Base-by-base conservation (phyloP, 2,888 invertebrate species). In the Lochmaea capreae region DNA sequence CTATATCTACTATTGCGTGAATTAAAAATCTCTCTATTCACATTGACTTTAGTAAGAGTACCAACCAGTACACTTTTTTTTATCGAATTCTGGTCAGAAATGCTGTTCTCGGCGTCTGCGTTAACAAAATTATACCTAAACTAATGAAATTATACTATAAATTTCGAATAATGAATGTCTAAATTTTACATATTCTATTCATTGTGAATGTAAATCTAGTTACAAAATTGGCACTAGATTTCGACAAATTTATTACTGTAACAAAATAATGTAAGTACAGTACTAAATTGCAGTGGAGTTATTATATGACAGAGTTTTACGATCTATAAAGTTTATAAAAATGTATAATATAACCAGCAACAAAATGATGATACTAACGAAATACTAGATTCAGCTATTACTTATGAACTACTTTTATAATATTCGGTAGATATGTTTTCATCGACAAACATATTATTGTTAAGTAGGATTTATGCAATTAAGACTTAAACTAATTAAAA, bases 231-330 rank as follows among this genome's bases (percentile, higher is more conserved):
- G 10, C 18, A 63, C 42, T 16, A 14, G 59, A 12, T 43, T 62
- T 18, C 62, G 1, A 18, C n/a, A 9, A 42, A 63, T 63, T 63
- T 63, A 63, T 63, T n/a, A 63, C 62, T 43, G 43, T 63, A n/a
- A 43, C 18, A 39, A 63, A 43, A 63, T 16, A 63, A 63, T 63
- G 62, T 63, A 61, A 61, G 61, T 61, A 39, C n/a, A n/a, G 14
- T 61, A 61, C 33, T 61, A 42, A 61, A 61, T 26, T 61, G 14
- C n/a, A n/a, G 39, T 16, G 61, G n/a, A 61, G n/a, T 39, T 61
- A 61, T 33, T 61, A 42, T 61, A 26, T 39, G 9, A 33, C n/a
- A 14, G 8, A 39, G 16, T 33, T 61, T 61, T 16, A 61, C 39
- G 61, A 61, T 33, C 61, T 61, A 42, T 61, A 61, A 61, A 61